Base-by-base conservation (phyloP, 2,888 invertebrate genomes). In the Sarcophaga caerulescens region DNA sequence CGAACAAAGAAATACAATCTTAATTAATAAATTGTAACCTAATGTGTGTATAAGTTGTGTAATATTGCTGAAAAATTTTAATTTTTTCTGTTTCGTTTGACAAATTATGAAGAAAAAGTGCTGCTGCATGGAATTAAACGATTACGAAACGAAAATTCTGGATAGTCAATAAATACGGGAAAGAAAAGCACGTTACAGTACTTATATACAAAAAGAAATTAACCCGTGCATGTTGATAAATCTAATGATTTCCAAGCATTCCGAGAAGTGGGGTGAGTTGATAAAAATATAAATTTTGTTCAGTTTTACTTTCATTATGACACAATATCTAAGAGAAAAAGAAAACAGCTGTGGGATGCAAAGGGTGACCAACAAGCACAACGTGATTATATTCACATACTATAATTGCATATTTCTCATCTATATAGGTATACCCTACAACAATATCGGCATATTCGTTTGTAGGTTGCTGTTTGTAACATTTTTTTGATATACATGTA, bases 91-190 rank as follows among this genome's bases (percentile, higher is more conserved):
- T 52, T 52, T 2, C 3, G 17, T 14, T 4, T 4, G 52, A 52
- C 3, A 52, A 52, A 52, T 52, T 52, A 17, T 14, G 14, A 19
- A 45, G 2, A 35, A 35, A 69, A 19, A 52, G 52, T 14, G 47
- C 23, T 47, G 8, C 21, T 71, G 66, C 44, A 45, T 57, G 44
- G 44, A 45, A 71, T 47, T 63, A 47, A n/a, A 17, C 25, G 79
- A 79, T 79, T 79, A 79, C 79, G 79, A 79, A 70, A 78, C 69
- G 62, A 69, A 69, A 45, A 60, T 78, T 69, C 62, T 78, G 78
- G 74, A 74, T 71, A 57, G 47, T 73, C 65, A 47, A 70, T 70
- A 71, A 23, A 19, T 3, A 11, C 11, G n/a, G 4, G 21, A 8
- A 21, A 44, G 59, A 71, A 71, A 59, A 35, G 10, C 23, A 52